Conservation (phyloP, 2,888 invertebrate species). For the Gandaritis pyraliata region DNA sequence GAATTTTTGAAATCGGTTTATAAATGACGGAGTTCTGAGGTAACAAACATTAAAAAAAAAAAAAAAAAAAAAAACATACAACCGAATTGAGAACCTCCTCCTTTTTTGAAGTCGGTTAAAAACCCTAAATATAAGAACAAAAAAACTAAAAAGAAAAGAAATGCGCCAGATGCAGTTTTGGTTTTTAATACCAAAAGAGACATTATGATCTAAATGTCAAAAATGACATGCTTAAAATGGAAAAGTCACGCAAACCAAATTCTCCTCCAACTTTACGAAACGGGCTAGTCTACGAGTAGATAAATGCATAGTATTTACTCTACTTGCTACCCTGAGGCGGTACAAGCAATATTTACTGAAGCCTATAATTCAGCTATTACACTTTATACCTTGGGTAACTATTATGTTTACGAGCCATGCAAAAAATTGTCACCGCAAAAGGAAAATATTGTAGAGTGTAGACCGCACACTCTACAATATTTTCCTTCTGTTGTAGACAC, state of each 20-base stretch:
- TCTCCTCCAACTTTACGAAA: constrained; percentile 7
- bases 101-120: too few species aligned
- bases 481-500: too few species aligned
- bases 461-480: too few species aligned
- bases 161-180: too few species aligned
- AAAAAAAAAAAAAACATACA: too few species aligned
- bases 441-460: constrained; percentile 1
- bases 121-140: too few species aligned
- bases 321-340: constrained; percentile 34
- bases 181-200: too few species aligned
- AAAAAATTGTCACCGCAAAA: constrained; percentile 30
- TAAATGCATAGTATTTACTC: constrained; percentile 28
- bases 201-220: neutral
- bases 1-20: too few species aligned
- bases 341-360: constrained; percentile 37
- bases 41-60: too few species aligned
- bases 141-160: too few species aligned
- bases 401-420: constrained; percentile 15
- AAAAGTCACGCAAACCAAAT: constrained; percentile 1
- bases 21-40: too few species aligned
- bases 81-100: too few species aligned
- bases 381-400: constrained; percentile 14
- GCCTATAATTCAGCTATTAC: constrained; percentile 39
- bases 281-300: constrained; percentile 17
- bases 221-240: neutral